Evolutionary conservation across 2,113 vertebrate genomes (phyloP).

Genomic region (Lepus timidus): DNA sequence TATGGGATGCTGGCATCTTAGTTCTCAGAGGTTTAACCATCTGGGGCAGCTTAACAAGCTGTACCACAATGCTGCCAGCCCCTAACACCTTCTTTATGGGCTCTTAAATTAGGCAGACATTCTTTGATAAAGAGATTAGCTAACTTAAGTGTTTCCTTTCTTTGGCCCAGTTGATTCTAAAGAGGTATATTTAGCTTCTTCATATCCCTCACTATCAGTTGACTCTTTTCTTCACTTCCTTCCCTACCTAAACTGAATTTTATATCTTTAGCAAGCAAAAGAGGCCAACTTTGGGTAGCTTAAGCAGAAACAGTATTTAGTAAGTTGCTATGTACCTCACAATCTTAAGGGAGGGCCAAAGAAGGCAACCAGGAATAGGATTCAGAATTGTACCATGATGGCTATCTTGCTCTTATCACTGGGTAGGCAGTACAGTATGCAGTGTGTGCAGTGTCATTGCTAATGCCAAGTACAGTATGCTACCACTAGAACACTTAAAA

Average conservation of each 20-base stretch:
- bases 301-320: background rate
- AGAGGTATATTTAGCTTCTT: conserved; percentile 12
- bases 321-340: conserved; percentile 7
- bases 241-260: conserved; percentile 33
- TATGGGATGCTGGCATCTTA: too few species aligned
- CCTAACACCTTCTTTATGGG: background rate
- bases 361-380: background rate
- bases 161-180: background rate
- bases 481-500: background rate
- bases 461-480: background rate
- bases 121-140: conserved; percentile 35
- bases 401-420: background rate
- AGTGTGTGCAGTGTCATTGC: background rate
- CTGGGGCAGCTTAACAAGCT: too few species aligned
- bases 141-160: background rate
- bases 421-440: too few species aligned
- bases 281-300: conserved; percentile 34
- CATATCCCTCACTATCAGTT: background rate
- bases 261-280: conserved; percentile 33
- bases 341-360: background rate
- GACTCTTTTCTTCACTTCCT: background rate
- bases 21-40: too few species aligned
- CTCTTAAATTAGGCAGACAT: background rate
- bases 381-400: background rate
- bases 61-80: too few species aligned